Evolutionary conservation across 2,113 vertebrate species (phyloP).

Genomic region (Corvus cornix): DNA sequence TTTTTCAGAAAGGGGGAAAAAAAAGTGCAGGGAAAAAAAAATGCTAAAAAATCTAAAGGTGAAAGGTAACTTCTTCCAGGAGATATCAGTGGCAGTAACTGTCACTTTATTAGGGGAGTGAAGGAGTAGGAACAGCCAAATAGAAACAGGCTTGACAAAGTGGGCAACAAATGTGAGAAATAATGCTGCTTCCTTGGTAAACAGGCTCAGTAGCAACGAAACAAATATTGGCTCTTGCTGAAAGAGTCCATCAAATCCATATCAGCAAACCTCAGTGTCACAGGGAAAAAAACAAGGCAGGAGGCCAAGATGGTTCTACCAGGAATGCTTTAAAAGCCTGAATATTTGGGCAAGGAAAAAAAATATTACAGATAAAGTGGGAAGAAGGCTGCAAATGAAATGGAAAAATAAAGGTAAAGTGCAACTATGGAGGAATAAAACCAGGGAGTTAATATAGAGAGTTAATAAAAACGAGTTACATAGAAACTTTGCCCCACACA

Average conservation of each 20-base stretch:
- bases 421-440: not conserved
- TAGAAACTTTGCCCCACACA: not conserved
- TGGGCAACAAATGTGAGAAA: conserved; percentile 14
- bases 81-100: not conserved
- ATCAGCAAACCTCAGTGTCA: not conserved
- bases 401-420: not conserved
- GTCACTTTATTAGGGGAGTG: not conserved
- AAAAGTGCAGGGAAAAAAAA: not conserved
- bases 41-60: not conserved
- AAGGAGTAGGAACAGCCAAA: not conserved
- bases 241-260: not conserved
- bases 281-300: not conserved
- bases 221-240: not conserved
- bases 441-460: not conserved
- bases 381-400: not conserved
- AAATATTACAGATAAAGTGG: not conserved
- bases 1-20: not conserved
- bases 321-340: not conserved
- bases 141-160: conserved; percentile 25
- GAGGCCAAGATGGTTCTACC: not conserved
- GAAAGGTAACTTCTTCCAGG: not conserved
- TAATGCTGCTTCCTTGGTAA: not conserved
- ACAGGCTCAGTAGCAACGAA: not conserved
- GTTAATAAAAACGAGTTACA: not conserved
- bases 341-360: not conserved